A percentile compares a stretch with the other conserved stretches of the same genome.
Evolutionary conservation across 2,113 vertebrate species (phyloP).

Genomic region (Brienomyrus brachyistius): DNA sequence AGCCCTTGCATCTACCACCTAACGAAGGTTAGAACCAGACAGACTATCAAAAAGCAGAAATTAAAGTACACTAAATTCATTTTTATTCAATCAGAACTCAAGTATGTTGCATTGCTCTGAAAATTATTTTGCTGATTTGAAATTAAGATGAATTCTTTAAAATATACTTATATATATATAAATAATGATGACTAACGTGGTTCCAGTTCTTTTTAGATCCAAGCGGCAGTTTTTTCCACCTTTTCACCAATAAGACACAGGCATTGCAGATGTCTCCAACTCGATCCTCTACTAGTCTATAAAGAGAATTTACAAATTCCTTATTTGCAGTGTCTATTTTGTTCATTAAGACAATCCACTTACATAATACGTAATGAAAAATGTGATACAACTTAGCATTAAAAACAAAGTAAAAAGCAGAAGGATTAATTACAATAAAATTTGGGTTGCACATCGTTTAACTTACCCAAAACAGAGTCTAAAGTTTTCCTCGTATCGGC

Average conservation of each 20-base stretch:
- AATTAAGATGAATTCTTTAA: background rate
- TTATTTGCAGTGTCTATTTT: background rate
- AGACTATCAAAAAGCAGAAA: background rate
- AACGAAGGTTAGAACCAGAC: background rate
- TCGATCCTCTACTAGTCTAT: conserved; percentile 62
- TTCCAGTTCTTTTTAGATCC: conserved; percentile 75
- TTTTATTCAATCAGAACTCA: background rate
- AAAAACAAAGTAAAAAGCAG: background rate
- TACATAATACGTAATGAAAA: background rate
- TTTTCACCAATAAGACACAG: conserved; percentile 69
- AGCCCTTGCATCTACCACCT: conserved; percentile 73
- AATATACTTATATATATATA: background rate
- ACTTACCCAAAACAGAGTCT: conserved; percentile 68
- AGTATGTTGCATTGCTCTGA: background rate
- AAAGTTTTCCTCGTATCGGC: conserved; percentile 69
- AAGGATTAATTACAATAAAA: background rate
- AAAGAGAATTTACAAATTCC: background rate
- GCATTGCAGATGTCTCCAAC: conserved; percentile 73
- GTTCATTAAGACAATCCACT: background rate
- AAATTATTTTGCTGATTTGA: too few species aligned
- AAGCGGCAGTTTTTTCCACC: conserved; percentile 69
- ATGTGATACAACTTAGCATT: background rate
- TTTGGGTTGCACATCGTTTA: background rate
- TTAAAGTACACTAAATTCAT: background rate
- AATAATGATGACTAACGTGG: conserved; percentile 50